Percentiles rank a stretch among this genome's conserved stretches.
Evolutionary conservation across 2,113 vertebrate species (phyloP).

Genomic region (Protobothrops mucrosquamatus): DNA sequence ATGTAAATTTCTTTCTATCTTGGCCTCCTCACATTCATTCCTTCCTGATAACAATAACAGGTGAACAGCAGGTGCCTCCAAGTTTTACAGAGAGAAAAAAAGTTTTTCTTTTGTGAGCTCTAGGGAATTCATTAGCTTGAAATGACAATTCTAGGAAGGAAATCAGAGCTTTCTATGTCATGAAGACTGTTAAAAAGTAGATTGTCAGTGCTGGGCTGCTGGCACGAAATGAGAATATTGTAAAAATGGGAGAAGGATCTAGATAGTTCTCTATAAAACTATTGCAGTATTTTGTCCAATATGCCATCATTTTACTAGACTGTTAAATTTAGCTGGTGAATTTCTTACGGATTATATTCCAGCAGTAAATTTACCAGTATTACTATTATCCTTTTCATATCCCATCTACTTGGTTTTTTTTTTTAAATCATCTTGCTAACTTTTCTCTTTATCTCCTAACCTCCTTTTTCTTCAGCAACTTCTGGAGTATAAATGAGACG

Average conservation of each 20-base stretch:
- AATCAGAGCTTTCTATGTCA: neutral
- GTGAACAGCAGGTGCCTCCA: neutral
- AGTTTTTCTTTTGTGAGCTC: slow-evolving; percentile 1
- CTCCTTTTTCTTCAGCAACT: neutral
- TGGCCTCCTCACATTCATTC: neutral
- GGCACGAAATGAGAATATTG: slow-evolving; percentile 1
- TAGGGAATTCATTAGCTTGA: slow-evolving; percentile 9
- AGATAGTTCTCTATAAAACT: neutral
- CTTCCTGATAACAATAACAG: neutral
- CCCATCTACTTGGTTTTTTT: neutral
- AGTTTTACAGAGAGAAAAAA: neutral
- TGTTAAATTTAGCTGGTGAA: neutral
- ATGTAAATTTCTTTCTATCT: neutral
- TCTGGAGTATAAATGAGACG: neutral
- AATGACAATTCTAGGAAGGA: neutral
- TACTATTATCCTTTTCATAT: neutral
- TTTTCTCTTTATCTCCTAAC: neutral
- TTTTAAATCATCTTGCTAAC: neutral
- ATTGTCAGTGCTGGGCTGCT: neutral
- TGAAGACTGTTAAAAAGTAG: neutral
- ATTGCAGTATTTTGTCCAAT: neutral
- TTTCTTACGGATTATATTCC: neutral
- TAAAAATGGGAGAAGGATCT: neutral
- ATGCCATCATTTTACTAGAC: neutral
- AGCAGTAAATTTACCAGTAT: neutral